Evolutionary conservation across 2,113 vertebrate genomes (phyloP).

Genomic region (Semnornis frantzii): DNA sequence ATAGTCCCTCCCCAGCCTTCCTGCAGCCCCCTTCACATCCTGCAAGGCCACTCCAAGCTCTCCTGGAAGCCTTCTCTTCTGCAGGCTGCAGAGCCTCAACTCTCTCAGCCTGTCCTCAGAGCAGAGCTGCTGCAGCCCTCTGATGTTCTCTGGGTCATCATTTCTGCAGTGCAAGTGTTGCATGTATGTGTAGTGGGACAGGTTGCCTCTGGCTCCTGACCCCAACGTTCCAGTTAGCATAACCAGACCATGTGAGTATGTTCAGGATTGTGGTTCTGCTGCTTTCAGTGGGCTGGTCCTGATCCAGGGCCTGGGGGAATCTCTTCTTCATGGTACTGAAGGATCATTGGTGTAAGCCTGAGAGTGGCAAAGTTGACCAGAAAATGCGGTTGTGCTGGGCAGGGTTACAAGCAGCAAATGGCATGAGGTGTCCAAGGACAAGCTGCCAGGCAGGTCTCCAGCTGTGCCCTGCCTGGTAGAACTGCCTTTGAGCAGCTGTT

Average conservation of each 20-base stretch:
- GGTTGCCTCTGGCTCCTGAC: background rate
- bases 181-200: background rate
- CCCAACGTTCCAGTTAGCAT: background rate
- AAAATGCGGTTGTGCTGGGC: background rate
- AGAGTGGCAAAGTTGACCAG: background rate
- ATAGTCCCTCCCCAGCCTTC: too few species aligned
- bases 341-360: background rate
- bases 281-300: background rate
- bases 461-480: background rate
- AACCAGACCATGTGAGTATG: background rate
- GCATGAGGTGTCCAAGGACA: background rate
- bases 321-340: background rate
- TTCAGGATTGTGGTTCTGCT: background rate
- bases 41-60: too few species aligned
- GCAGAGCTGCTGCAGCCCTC: too few species aligned
- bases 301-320: background rate
- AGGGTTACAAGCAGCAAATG: background rate
- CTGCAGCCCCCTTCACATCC: too few species aligned
- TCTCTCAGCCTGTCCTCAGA: too few species aligned
- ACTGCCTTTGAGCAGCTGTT: background rate
- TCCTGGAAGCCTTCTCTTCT: too few species aligned
- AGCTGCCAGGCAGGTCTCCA: background rate
- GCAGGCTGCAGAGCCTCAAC: too few species aligned
- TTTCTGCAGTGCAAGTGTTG: background rate
- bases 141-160: too few species aligned